A percentile compares a stretch with the other conserved stretches of the same genome.
Evolutionary conservation across 2,797 vertebrate species (phyloP).

Genomic region (Coracias cyanogaster): DNA sequence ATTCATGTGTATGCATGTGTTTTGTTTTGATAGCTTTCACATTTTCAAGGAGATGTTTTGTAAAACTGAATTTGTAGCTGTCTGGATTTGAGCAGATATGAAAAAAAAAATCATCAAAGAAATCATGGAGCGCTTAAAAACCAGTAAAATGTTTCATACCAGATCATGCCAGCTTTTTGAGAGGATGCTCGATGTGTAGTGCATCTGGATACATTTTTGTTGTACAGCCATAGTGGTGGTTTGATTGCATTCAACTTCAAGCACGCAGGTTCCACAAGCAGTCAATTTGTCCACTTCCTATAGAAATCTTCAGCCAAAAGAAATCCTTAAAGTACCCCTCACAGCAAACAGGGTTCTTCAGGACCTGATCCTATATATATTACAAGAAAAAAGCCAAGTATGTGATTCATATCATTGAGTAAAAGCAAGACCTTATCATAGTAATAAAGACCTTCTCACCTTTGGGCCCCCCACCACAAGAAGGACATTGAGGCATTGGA

Average conservation of each 20-base stretch:
- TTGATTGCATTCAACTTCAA: not conserved
- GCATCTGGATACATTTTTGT: not conserved
- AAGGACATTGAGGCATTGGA: no score
- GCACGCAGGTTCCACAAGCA: not conserved
- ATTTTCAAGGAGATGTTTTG: not conserved
- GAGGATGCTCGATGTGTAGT: not conserved
- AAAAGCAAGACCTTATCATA: not conserved
- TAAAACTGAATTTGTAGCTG: not conserved
- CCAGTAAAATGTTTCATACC: not conserved
- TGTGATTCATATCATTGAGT: not conserved
- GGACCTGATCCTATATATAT: not conserved
- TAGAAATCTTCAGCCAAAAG: not conserved
- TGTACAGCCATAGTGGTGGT: fast-evolving
- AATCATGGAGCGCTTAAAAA: not conserved
- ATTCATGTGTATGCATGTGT: not conserved
- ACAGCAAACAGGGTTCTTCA: not conserved
- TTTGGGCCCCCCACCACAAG: no score
- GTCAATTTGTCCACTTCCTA: not conserved
- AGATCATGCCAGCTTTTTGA: not conserved
- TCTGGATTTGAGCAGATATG: not conserved
- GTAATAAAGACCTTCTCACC: no score
- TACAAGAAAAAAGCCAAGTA: not conserved
- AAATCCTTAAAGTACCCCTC: not conserved
- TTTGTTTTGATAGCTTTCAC: not conserved
- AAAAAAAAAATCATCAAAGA: not conserved